These are phyloP conservation scores for Heterohyrax brucei DNA, from an alignment of 2,797 vertebrate genomes.

Conservation along the genomic window DNA sequence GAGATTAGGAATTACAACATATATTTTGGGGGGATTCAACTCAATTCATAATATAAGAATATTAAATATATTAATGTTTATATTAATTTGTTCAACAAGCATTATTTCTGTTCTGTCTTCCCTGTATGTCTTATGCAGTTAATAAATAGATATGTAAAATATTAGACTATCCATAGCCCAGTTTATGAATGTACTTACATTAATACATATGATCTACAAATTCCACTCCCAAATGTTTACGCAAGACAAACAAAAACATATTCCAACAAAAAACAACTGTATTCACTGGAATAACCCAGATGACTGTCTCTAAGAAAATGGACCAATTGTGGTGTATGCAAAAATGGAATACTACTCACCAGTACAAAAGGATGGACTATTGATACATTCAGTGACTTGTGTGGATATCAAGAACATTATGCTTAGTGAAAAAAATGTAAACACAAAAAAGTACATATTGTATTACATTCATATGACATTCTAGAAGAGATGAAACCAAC, in stretches of 20 bases:
- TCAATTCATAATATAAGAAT: background rate
- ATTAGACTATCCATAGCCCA: background rate
- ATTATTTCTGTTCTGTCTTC: background rate
- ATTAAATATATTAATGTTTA: background rate
- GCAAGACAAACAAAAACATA: background rate
- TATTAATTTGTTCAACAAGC: background rate
- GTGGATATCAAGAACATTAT: background rate
- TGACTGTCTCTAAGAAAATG: no score
- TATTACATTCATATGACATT: background rate
- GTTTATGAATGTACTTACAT: background rate
- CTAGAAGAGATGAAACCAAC: background rate
- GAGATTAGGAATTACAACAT: no score
- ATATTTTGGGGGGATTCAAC: background rate
- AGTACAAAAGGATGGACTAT: no score
- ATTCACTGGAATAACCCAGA: no score
- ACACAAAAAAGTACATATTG: background rate
- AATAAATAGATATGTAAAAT: background rate
- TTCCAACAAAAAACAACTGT: no score
- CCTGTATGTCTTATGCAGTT: background rate
- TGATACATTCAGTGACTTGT: rapidly evolving
- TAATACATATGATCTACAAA: background rate
- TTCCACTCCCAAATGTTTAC: background rate
- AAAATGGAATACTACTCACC: no score
- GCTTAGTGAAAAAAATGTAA: background rate
- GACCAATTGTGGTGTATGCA: no score